Base-by-base conservation (phyloP, 1,140 invertebrate species). In the Eriosoma lanigerum region DNA sequence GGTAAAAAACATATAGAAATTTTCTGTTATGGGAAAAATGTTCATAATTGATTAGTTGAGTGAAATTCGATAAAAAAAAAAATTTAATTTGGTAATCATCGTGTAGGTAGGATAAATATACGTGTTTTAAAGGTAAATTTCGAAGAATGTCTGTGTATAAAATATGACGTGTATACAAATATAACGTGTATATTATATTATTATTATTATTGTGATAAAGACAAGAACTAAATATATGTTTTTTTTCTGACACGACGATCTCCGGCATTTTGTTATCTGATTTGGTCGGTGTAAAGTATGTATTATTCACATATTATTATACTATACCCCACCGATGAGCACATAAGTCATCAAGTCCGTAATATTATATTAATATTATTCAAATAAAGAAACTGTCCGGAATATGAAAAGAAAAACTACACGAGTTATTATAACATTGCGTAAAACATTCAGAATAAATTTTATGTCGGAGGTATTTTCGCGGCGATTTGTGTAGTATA, bases 31-130 rank as follows among this genome's bases (percentile, higher is more conserved):
- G 58, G 17, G 26, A 62, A 29, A 62, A 32, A 2, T 66, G 32
- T 21, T 64, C 32, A 64, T 64, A 64, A 64, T 64, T 38, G 62
- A 66, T 66, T n/a, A 29, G 26, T 62, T 32, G 12, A 44, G 19
- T 38, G 15, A 17, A 17, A 4, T 66, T 5, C 19, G 3, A 1
- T 0, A 21, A 6, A 0, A 21, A 21, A 13, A 10, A 44, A n/a
- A 38, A n/a, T n/a, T n/a, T n/a, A n/a, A n/a, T n/a, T 21, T 9
- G n/a, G 10, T 24, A 66, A 21, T 21, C 0, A 15, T 1, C 32
- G 32, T 38, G 8, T 38, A 21, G 3, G n/a, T 66, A 64, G 8
- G 9, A 19, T 32, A 19, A 9, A 6, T 44, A 66, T 21, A n/a
- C 9, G 12, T 19, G 32, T 66, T 66, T 66, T 6, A 24, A 19